Base-by-base conservation (phyloP, 2,797 vertebrate genomes). In the Glyptemys insculpta region DNA sequence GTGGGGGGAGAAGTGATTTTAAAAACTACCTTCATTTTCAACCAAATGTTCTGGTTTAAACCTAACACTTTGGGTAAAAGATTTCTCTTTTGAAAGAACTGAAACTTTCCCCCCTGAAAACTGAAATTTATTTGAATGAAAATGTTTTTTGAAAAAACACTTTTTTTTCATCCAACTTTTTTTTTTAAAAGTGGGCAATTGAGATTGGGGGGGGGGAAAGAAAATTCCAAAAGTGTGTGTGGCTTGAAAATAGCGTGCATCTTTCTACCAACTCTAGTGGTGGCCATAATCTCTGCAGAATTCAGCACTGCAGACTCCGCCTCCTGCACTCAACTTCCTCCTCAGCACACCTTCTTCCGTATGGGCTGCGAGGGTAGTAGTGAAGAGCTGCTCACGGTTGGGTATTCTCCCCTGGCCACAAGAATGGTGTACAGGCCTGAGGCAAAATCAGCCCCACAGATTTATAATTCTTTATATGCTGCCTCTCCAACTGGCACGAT, bases 341-440 rank as follows among this genome's bases (percentile, higher is more conserved):
- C 41, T 91, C n/a, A 37, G 4, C 41, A 5, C 4, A 68, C 92
- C 29, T 5, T 34, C 85, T 92, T 85, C 95, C 37, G 18, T 52
- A 92, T 93, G 92, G 79, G 54, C 81, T 88, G 90, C 74, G n/a
- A 83, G 83, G 91, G 76, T 83, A 8, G 88, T 93, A 87, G 59
- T 90, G 92, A 86, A 92, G 8, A n/a, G 78, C n/a, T 90, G n/a
- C 37, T 65, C 80, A 47, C 54, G 53, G 27, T 74, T 14, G 31
- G 47, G 18, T 90, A 37, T n/a, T 68, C n/a, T 37, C 65, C 34
- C 9, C 1, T 19, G 65, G 9, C n/a, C 34, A 9, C n/a, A n/a
- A 68, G 62, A 68, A 37, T 37, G 18, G n/a, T n/a, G 34, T 37
- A 37, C 62, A 37, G 34, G 62, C 34, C 62, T 68, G n/a, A 68